Conservation (phyloP, 2,113 vertebrate species). For the Centropristis striata region DNA sequence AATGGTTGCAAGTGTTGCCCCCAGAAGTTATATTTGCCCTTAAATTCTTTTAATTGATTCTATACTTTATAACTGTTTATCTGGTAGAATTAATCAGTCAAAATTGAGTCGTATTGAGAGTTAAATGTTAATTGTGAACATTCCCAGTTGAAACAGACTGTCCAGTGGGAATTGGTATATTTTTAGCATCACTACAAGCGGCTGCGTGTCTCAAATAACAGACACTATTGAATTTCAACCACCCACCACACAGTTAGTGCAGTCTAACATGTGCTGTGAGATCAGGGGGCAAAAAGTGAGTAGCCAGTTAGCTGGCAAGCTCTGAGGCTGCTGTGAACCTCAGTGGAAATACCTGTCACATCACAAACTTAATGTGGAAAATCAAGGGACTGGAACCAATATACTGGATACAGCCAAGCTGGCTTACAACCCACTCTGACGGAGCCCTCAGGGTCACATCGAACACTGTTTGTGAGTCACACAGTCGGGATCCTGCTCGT, state of each 20-base stretch:
- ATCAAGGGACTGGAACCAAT: slow-evolving; percentile 41
- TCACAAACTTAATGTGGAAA: slow-evolving; percentile 48
- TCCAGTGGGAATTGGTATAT: neutral
- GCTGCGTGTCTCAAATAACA: neutral
- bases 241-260: slow-evolving; percentile 10
- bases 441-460: slow-evolving; percentile 25
- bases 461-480: slow-evolving; percentile 20
- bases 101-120: too few relatives aligned
- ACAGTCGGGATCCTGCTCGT: neutral
- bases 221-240: slow-evolving; percentile 30
- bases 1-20: too few relatives aligned
- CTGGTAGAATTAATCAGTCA: too few relatives aligned
- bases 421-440: neutral
- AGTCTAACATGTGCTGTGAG: slow-evolving; percentile 4
- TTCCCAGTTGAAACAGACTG: too few relatives aligned
- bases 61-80: too few relatives aligned
- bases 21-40: too few relatives aligned
- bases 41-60: too few relatives aligned
- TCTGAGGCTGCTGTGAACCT: slow-evolving; percentile 15
- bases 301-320: slow-evolving; percentile 9
- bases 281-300: slow-evolving; percentile 15
- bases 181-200: neutral
- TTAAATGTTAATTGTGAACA: too few relatives aligned
- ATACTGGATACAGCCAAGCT: slow-evolving; percentile 18
- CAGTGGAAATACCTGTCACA: slow-evolving; percentile 48